Conservation (phyloP, 2,888 invertebrate species). For the Papilio demoleus region DNA sequence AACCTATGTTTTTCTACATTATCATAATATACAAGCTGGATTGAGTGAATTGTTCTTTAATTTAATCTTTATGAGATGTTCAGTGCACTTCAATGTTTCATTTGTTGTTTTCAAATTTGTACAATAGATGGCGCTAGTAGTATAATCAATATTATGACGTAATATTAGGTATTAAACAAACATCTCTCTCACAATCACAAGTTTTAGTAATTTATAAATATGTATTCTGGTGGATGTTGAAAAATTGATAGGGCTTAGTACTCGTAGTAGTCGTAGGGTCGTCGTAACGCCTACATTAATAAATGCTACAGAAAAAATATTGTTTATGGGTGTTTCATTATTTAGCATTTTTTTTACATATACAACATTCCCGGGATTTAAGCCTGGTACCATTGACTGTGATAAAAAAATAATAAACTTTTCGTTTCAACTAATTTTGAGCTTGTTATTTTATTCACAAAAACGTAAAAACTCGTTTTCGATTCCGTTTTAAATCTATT, state of each 20-base stretch:
- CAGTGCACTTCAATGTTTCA: too few relatives aligned
- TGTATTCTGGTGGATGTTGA: constrained; percentile 1
- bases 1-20: background rate
- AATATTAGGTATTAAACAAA: too few relatives aligned
- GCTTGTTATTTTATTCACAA: background rate
- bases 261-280: background rate
- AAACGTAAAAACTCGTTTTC: background rate
- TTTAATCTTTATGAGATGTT: background rate
- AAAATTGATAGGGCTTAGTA: constrained; percentile 15
- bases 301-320: constrained; percentile 4
- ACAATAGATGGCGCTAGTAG: background rate
- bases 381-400: too few relatives aligned
- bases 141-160: background rate
- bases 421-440: too few relatives aligned
- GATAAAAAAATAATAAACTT: too few relatives aligned
- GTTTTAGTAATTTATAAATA: background rate
- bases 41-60: background rate
- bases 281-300: constrained; percentile 10
- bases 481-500: background rate
- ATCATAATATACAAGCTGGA: background rate
- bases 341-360: too few relatives aligned
- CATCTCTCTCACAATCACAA: too few relatives aligned
- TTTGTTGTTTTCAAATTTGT: too few relatives aligned
- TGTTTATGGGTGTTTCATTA: background rate
- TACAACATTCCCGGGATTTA: too few relatives aligned